Conservation (phyloP, 2,113 vertebrate genomes). For the Oenanthe oenanthe region DNA sequence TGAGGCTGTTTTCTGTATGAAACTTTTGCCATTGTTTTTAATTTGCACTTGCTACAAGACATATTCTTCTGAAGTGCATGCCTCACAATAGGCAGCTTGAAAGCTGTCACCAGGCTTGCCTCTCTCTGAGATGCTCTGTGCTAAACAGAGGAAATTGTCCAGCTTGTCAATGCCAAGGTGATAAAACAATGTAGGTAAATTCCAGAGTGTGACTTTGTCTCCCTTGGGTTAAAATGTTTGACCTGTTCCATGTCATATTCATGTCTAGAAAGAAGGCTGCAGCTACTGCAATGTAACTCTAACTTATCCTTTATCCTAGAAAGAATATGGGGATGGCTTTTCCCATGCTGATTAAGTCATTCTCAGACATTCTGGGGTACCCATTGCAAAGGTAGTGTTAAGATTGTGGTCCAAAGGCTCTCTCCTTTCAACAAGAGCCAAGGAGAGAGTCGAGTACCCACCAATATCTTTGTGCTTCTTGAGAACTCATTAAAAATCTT, state of each 20-base stretch:
- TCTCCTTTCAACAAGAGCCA: neutral
- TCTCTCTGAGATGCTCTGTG: neutral
- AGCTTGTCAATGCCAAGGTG: neutral
- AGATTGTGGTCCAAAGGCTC: neutral
- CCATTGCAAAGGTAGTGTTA: neutral
- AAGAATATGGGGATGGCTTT: neutral
- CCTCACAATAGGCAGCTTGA: neutral
- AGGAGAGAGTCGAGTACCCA: neutral
- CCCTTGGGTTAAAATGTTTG: neutral
- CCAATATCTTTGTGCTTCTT: neutral
- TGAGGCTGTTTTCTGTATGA: neutral
- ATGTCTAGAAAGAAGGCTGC: neutral
- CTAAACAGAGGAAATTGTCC: neutral
- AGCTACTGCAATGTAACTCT: neutral
- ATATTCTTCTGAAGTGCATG: neutral
- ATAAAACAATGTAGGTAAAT: neutral
- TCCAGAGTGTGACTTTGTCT: neutral
- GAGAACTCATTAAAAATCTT: neutral
- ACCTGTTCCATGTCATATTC: neutral
- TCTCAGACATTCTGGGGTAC: neutral
- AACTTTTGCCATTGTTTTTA: neutral
- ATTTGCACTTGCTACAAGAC: neutral
- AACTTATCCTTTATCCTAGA: neutral
- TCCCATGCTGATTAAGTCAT: neutral
- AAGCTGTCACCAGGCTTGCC: neutral